Conservation (phyloP, 2,113 vertebrate genomes). For the Nyctibius bracteatus region DNA sequence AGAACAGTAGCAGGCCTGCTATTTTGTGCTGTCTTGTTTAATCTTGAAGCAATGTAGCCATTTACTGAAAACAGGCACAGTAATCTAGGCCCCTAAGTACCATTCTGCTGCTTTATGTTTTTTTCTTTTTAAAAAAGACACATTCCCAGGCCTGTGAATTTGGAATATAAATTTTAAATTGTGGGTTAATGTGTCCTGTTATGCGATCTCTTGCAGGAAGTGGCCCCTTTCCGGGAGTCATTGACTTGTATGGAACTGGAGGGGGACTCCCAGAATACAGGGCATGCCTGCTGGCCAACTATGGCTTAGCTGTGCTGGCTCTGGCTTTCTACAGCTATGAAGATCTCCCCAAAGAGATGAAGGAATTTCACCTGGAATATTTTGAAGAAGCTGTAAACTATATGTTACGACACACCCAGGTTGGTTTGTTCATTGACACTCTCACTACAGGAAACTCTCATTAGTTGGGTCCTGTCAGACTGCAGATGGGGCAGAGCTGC, state of each 20-base stretch:
- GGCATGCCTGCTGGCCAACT: conserved; percentile 81
- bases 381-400: conserved; percentile 85
- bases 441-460: background rate
- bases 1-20: background rate
- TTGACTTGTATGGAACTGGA: conserved; percentile 79
- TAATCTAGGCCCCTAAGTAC: background rate
- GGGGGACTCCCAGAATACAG: conserved; percentile 79
- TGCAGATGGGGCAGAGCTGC: background rate
- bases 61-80: background rate
- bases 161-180: background rate
- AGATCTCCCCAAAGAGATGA: conserved; percentile 74
- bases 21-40: background rate
- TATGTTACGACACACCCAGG: conserved; percentile 68
- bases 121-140: background rate
- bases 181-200: background rate
- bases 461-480: background rate
- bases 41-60: background rate
- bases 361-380: conserved; percentile 79
- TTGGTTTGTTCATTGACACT: conserved; percentile 1
- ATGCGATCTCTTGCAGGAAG: conserved; percentile 54
- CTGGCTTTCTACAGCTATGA: conserved; percentile 77
- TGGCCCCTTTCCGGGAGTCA: conserved; percentile 80
- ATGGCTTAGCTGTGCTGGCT: conserved; percentile 82
- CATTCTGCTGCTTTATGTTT: background rate
- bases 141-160: background rate